Percentiles rank a stretch among this genome's conserved stretches.
These are phyloP conservation scores for Pomacea canaliculata DNA, from an alignment of 2,888 invertebrate species.

Conservation along the genomic window DNA sequence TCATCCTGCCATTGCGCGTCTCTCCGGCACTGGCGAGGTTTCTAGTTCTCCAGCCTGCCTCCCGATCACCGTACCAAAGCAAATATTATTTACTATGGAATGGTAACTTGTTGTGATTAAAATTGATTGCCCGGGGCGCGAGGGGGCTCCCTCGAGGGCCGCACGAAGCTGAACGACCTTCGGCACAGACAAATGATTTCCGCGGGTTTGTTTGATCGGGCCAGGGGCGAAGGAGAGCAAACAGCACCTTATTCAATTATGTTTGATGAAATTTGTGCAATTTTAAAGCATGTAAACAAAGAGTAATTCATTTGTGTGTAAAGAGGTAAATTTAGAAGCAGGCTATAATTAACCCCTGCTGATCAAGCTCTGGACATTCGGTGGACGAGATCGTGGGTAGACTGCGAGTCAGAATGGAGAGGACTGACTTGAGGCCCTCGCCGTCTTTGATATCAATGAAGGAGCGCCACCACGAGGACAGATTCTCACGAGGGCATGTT, in stretches of 20 bases:
- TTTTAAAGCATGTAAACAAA: conserved; percentile 48
- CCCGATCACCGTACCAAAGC: conserved; percentile 38
- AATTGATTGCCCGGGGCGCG: conserved; percentile 48
- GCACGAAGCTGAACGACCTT: neutral
- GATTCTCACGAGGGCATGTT: no score
- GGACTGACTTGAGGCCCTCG: no score
- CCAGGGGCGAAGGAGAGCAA: conserved; percentile 40
- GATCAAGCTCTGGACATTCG: neutral
- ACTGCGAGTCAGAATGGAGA: no score
- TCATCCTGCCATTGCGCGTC: neutral
- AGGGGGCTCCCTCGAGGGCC: conserved; percentile 4
- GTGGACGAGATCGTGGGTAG: no score
- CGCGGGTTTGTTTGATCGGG: conserved; percentile 48
- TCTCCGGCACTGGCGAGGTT: conserved; percentile 20
- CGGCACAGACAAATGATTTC: conserved; percentile 46
- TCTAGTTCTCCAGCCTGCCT: conserved; percentile 22
- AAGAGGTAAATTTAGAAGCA: conserved; percentile 46
- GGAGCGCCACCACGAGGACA: no score
- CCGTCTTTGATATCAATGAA: no score
- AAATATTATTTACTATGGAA: conserved; percentile 53
- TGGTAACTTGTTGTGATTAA: conserved; percentile 56
- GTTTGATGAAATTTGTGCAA: conserved; percentile 58
- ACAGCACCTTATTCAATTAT: conserved; percentile 57
- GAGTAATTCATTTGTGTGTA: conserved; percentile 47
- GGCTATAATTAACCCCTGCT: conserved; percentile 47